These are phyloP conservation scores for Psilopsiagon aurifrons DNA, from an alignment of 2,113 vertebrate species.

Conservation along the genomic window DNA sequence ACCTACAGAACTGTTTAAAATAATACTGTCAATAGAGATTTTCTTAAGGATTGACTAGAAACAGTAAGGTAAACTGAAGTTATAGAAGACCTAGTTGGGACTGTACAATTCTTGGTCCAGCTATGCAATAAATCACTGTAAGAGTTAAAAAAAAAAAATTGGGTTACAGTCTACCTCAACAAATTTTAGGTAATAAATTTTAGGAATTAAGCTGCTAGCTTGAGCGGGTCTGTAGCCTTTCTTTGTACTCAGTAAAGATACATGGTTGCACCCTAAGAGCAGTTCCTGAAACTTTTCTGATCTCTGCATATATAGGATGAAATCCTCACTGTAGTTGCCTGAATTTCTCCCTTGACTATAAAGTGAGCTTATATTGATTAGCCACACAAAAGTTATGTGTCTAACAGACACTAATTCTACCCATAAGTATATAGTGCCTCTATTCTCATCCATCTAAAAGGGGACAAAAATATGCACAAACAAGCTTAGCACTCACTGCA, in stretches of 20 bases:
- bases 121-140: not conserved
- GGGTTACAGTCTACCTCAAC: not conserved
- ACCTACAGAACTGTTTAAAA: not conserved
- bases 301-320: not conserved
- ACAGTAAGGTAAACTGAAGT: not conserved
- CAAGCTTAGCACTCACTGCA: not conserved
- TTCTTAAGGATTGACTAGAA: not conserved
- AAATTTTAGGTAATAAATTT: not conserved
- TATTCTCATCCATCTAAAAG: not conserved
- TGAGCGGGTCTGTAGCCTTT: not conserved
- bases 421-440: not conserved
- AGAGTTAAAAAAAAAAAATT: not conserved
- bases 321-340: not conserved
- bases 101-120: not conserved
- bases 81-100: not conserved
- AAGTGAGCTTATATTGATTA: not conserved
- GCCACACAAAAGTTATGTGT: fast-evolving
- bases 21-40: not conserved
- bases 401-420: not conserved
- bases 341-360: not conserved
- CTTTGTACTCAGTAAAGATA: not conserved
- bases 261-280: not conserved
- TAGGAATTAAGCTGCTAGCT: not conserved
- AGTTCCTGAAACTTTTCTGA: not conserved
- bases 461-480: not conserved